Conservation (phyloP, 2,113 vertebrate genomes). For the Motacilla tschutschensis region DNA sequence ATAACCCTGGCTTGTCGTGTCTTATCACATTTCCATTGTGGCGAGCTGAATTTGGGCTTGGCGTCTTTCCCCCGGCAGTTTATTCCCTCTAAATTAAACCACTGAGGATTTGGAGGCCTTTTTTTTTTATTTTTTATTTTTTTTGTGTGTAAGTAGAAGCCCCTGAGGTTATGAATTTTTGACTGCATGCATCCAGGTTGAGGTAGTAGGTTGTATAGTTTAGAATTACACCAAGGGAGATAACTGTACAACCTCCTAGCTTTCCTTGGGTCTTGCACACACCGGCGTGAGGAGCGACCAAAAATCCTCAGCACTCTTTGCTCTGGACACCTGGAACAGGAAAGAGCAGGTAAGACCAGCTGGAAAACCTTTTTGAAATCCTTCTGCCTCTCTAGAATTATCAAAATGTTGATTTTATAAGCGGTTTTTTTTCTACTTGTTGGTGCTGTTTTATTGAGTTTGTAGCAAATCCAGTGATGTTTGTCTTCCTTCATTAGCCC, state of each 20-base stretch:
- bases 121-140: not conserved
- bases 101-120: not conserved
- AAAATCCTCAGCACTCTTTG: slow-evolving; percentile 54
- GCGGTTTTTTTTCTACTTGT: not conserved
- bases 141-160: not conserved
- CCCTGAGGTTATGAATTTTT: slow-evolving; percentile 47
- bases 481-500: slow-evolving; percentile 16
- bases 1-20: not conserved
- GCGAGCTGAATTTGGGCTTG: not conserved
- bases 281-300: slow-evolving; percentile 57
- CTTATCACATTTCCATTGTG: not conserved
- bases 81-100: not conserved
- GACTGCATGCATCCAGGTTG: slow-evolving; percentile 89
- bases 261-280: slow-evolving; percentile 92
- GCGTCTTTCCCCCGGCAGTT: not conserved
- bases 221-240: slow-evolving; percentile 97
- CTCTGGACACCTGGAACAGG: slow-evolving; percentile 39
- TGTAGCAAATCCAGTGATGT: slow-evolving; percentile 7
- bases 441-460: not conserved
- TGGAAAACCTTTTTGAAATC: not conserved
- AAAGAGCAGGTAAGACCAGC: slow-evolving; percentile 73
- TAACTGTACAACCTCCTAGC: slow-evolving; percentile 99
- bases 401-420: not conserved
- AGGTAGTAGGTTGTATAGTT: slow-evolving; percentile 99
- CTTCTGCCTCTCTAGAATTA: not conserved